Evolutionary conservation across 2,113 vertebrate species (phyloP).

Genomic region (Gasterosteus nipponicus): DNA sequence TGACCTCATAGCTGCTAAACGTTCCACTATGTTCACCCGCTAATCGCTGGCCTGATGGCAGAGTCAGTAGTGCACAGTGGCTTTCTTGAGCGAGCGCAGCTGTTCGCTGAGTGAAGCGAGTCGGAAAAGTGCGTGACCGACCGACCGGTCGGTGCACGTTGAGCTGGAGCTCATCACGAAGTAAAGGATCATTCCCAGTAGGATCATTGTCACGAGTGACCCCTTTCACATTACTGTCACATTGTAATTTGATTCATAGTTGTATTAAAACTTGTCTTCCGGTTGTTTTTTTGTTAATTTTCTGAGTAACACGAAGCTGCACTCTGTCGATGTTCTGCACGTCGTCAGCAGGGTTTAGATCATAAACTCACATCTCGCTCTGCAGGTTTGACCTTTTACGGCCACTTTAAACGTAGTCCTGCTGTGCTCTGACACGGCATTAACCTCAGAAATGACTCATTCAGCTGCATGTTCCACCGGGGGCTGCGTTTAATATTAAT

Average conservation of each 20-base stretch:
- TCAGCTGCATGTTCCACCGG: background rate
- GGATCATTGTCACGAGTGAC: background rate
- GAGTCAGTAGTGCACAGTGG: background rate
- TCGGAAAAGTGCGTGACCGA: too few relatives aligned
- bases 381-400: slow-evolving; percentile 61
- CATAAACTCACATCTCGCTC: slow-evolving; percentile 32
- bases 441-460: slow-evolving; percentile 23
- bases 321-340: slow-evolving; percentile 67
- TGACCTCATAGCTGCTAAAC: background rate
- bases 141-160: too few relatives aligned
- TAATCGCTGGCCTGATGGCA: background rate
- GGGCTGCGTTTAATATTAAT: background rate
- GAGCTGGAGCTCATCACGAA: too few relatives aligned
- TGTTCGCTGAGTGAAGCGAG: too few relatives aligned
- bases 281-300: slow-evolving; percentile 59
- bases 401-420: slow-evolving; percentile 32
- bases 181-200: background rate
- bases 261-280: slow-evolving; percentile 32
- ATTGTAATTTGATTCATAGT: background rate
- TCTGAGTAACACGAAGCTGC: slow-evolving; percentile 60
- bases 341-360: slow-evolving; percentile 62
- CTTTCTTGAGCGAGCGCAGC: slow-evolving; percentile 12
- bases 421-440: slow-evolving; percentile 18
- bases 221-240: background rate
- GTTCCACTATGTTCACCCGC: background rate